Percentiles rank a stretch among this genome's conserved stretches.
phyloP scores from a whole-genome alignment of 2,888 invertebrate genomes.

The Galerucella calmariensis region DNA sequence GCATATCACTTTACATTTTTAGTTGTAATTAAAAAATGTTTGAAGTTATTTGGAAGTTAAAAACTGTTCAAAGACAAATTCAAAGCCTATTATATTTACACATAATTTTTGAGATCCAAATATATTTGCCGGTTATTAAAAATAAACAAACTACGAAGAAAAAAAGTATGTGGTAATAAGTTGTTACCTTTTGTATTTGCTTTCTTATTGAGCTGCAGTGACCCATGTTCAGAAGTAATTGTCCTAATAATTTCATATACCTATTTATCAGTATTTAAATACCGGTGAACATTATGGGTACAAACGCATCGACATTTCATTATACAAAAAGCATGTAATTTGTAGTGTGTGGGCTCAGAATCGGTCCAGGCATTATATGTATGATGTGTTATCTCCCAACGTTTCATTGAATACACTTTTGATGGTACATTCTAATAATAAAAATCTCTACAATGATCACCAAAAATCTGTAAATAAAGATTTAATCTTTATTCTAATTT shows the following conservation, averaged over 20 bases:
- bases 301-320: conserved; percentile 16
- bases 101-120: no score
- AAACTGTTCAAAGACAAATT: no score
- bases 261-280: neutral
- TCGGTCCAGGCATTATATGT: conserved; percentile 35
- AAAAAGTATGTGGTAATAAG: neutral
- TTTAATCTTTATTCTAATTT: neutral
- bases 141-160: neutral
- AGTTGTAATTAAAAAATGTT: neutral
- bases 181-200: neutral
- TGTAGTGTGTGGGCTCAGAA: conserved; percentile 27
- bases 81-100: no score
- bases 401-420: conserved; percentile 23
- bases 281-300: conserved; percentile 10
- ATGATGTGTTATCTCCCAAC: conserved; percentile 32
- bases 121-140: neutral
- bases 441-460: conserved; percentile 11
- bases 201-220: neutral
- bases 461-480: conserved; percentile 17
- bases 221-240: neutral
- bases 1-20: neutral
- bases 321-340: conserved; percentile 26
- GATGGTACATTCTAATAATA: conserved; percentile 15
- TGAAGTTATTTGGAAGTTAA: no score
- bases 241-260: no score